These are phyloP conservation scores for Myocastor coypus DNA, from an alignment of 2,113 vertebrate genomes.

Conservation along the genomic window DNA sequence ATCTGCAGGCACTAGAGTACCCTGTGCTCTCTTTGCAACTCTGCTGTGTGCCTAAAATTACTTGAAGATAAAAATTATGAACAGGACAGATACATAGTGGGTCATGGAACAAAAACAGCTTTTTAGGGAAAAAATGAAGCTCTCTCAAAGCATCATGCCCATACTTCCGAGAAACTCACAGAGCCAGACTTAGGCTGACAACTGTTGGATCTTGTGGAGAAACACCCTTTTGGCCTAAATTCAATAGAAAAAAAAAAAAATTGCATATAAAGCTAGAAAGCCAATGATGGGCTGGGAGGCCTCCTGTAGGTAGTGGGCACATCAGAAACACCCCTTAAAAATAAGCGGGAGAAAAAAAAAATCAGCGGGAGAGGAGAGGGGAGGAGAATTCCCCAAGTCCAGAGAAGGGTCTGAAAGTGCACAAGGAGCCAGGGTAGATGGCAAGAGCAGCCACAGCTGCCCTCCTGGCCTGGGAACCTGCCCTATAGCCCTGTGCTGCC, in stretches of 20 bases:
- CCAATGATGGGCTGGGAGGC: not conserved
- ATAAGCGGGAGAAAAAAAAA: not conserved
- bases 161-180: not conserved
- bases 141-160: not conserved
- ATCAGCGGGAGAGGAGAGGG: not conserved
- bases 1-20: not conserved
- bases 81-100: not conserved
- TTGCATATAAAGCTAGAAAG: not conserved
- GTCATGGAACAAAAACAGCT: not conserved
- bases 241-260: conserved; percentile 12
- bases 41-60: conserved; percentile 7
- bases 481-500: not conserved
- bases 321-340: not conserved
- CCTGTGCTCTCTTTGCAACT: not conserved
- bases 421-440: not conserved
- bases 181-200: not conserved
- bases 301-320: not conserved
- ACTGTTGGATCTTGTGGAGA: not conserved
- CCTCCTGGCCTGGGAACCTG: not conserved
- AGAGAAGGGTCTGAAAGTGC: not conserved
- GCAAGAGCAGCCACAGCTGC: not conserved
- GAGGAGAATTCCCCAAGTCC: not conserved
- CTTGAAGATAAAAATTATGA: conserved; percentile 37
- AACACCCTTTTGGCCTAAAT: conserved; percentile 36
- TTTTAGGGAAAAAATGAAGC: not conserved